A percentile compares a stretch with the other conserved stretches of the same genome.
phyloP scores from a whole-genome alignment of 2,888 invertebrate species.

The Agrochola circellaris region DNA sequence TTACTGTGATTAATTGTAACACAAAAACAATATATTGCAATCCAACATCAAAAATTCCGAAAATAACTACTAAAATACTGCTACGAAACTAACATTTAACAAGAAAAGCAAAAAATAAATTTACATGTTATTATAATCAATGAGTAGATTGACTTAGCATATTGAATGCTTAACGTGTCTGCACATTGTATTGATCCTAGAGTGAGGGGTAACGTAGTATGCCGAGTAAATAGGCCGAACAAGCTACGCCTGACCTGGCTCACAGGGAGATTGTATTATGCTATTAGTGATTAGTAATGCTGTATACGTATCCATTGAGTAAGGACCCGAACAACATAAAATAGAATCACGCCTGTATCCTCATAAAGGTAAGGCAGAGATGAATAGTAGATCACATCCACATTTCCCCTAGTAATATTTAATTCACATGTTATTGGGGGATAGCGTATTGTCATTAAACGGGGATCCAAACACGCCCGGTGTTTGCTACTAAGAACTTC shows the following conservation, averaged over 20 bases:
- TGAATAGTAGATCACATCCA: background rate
- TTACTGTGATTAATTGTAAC: background rate
- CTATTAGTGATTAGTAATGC: background rate
- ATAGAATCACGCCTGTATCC: background rate
- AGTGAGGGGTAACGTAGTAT: background rate
- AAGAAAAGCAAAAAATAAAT: conserved; percentile 3
- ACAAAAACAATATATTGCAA: conserved; percentile 8
- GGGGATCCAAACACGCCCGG: background rate
- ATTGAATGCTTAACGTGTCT: background rate
- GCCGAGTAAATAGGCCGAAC: background rate
- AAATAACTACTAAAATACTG: conserved; percentile 9
- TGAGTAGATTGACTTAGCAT: background rate
- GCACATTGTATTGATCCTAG: conserved; percentile 6
- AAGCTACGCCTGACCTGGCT: background rate
- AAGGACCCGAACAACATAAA: background rate
- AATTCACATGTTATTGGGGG: background rate
- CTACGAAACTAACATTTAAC: conserved; percentile 21
- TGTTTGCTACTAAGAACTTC: background rate
- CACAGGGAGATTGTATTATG: background rate
- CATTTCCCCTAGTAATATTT: background rate
- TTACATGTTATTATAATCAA: background rate
- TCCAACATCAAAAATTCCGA: background rate
- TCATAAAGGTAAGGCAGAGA: background rate
- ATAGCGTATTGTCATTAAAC: background rate
- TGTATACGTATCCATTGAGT: background rate